Evolutionary conservation across 2,888 invertebrate genomes (phyloP), one percentile per base, ranked within the genome.

Genomic region (Lysandra bellargus): DNA sequence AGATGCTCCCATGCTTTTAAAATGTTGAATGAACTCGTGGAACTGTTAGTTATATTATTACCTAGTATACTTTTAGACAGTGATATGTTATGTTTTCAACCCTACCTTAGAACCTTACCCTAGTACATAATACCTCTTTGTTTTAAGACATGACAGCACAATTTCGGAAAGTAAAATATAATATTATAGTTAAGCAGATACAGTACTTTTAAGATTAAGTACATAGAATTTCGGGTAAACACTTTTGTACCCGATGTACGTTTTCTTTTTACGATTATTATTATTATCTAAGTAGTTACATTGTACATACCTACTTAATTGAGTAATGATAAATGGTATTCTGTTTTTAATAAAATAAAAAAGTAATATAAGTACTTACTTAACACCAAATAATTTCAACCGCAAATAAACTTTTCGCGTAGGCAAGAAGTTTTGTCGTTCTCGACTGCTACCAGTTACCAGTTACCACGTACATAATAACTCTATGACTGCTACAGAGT

Each of bases 1-100:
- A 92, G 91, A 91, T 92, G 92, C 89, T 90, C 85, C 86, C 83
- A 83, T 80, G 78, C 78, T 80, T 80, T 73, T 75, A 64, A 83
- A 84, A 85, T 83, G 82, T 83, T 85, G 85, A 86, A 23, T 30
- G 64, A 64, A 12, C 64, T 30, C 64, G 6, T 61, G 7, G 61
- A 61, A 61, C 61, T 5, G 61, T 61, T 61, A 30, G 64, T 64
- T 64, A 12, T 64, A 30, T 23, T 61, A 23, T 61, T n/a, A 14
- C 14, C 57, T 57, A 57, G 7, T 61, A n/a, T 61, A 61, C 7
- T 23, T 23, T 23, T 23, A 23, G 23, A 23, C 23, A 0, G 23
- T 23, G 23, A 23, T 23, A 23, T 23, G 23, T 23, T 23, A 23
- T 23, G 23, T 23, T 23, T 23, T 23, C 23, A 23, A 23, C 23